Conservation (phyloP, 2,113 vertebrate species). For the Lasiurus cinereus region DNA sequence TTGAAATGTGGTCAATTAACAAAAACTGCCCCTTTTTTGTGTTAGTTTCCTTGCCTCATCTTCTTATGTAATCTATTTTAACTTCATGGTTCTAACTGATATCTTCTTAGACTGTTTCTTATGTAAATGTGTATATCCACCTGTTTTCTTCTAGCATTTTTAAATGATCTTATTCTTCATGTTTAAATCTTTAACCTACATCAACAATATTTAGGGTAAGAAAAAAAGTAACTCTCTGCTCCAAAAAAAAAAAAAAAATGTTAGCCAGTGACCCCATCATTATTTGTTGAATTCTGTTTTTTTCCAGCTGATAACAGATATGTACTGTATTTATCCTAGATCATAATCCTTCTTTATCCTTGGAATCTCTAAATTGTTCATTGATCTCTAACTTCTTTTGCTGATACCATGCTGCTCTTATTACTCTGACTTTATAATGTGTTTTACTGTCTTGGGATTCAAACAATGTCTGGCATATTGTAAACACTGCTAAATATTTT, state of each 20-base stretch:
- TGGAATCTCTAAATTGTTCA: not conserved
- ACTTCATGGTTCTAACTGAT: not conserved
- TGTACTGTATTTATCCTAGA: not conserved
- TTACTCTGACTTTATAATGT: constrained; percentile 47
- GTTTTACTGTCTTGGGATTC: constrained; percentile 42
- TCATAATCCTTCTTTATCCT: not conserved
- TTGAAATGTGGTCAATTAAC: not conserved
- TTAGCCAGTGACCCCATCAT: not conserved
- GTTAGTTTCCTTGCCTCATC: not conserved
- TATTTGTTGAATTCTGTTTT: not conserved
- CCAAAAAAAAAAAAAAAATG: not conserved
- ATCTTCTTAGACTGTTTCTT: not conserved
- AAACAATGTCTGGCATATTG: not conserved
- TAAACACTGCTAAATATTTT: constrained; percentile 24
- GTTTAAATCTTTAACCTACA: not conserved
- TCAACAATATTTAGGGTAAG: not conserved
- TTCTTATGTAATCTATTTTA: not conserved
- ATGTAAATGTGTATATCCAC: not conserved
- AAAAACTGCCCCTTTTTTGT: not conserved
- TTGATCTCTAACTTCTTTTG: not conserved
- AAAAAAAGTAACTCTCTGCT: not conserved
- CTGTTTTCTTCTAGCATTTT: not conserved
- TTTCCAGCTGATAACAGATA: not conserved
- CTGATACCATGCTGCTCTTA: not conserved
- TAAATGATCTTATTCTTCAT: not conserved